Evolutionary conservation across 2,888 invertebrate genomes (phyloP).

Genomic region (Xylocampa areola): DNA sequence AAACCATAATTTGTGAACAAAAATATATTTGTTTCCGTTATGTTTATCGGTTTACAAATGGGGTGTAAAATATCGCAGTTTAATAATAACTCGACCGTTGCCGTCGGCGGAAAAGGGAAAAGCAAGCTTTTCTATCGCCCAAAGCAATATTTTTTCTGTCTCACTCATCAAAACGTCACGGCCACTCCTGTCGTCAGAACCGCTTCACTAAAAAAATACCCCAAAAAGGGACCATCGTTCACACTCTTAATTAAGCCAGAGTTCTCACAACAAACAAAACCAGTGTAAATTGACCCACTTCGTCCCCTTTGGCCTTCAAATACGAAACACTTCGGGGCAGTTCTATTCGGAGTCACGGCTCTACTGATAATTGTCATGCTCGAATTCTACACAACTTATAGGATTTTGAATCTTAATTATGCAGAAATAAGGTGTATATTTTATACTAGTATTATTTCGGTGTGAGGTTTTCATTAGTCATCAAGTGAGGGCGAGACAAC

Average conservation of each 20-base stretch:
- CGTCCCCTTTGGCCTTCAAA: slow-evolving; percentile 40
- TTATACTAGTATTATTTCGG: slow-evolving; percentile 11
- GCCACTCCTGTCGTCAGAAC: slow-evolving; percentile 65
- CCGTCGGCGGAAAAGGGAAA: slow-evolving; percentile 46
- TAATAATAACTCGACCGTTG: slow-evolving; percentile 31
- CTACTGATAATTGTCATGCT: slow-evolving; percentile 67
- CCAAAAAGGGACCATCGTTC: slow-evolving; percentile 80
- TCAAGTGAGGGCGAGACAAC: slow-evolving; percentile 75
- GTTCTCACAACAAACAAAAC: slow-evolving; percentile 76
- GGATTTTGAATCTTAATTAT: slow-evolving; percentile 56
- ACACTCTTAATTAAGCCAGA: slow-evolving; percentile 85
- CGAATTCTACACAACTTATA: slow-evolving; percentile 10
- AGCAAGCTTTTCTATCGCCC: slow-evolving; percentile 50
- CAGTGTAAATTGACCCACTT: slow-evolving; percentile 69
- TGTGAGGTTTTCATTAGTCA: slow-evolving; percentile 78
- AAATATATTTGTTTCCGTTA: slow-evolving; percentile 33
- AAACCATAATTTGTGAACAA: too few relatives aligned
- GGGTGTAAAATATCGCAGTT: slow-evolving; percentile 35
- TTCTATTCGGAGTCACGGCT: slow-evolving; percentile 66
- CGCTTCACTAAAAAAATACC: slow-evolving; percentile 71
- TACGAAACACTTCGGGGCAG: slow-evolving; percentile 48
- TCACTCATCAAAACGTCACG: slow-evolving; percentile 69
- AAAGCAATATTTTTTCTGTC: slow-evolving; percentile 60
- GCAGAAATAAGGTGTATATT: slow-evolving; percentile 48
- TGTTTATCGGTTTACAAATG: slow-evolving; percentile 27